Percentiles rank a stretch among this genome's conserved stretches.
Evolutionary conservation across 2,797 vertebrate species (phyloP).

Genomic region (Aphelocoma californica): DNA sequence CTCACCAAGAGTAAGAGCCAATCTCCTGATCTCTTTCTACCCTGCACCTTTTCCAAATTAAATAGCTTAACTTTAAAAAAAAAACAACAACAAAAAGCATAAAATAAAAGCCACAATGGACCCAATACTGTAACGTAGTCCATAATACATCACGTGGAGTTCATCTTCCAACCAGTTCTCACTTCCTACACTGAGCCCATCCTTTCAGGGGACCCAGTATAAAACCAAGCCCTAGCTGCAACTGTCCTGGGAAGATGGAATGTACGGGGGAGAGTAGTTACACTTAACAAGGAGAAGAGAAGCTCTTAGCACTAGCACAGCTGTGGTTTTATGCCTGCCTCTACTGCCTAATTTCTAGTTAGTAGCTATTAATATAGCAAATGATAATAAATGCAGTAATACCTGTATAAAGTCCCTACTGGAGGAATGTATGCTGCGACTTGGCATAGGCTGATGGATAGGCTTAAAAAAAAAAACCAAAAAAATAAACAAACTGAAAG

Average conservation of each 20-base stretch:
- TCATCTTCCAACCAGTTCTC: constrained; percentile 39
- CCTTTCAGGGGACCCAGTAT: neutral
- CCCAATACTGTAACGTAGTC: constrained; percentile 54
- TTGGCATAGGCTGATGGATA: constrained; percentile 72
- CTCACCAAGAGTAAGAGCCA: constrained; percentile 41
- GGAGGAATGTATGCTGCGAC: constrained; percentile 90
- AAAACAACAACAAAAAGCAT: neutral
- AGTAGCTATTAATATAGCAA: constrained; percentile 76
- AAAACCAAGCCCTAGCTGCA: constrained; percentile 19
- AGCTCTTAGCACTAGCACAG: constrained; percentile 67
- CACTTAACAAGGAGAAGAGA: constrained; percentile 60
- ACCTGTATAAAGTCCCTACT: constrained; percentile 79
- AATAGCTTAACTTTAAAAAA: constrained; percentile 50
- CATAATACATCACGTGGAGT: constrained; percentile 52
- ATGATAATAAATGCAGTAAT: constrained; percentile 70
- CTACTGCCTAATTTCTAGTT: constrained; percentile 72
- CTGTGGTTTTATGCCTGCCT: constrained; percentile 62
- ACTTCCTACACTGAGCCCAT: neutral
- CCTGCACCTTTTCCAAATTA: constrained; percentile 44
- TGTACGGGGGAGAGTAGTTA: constrained; percentile 72
- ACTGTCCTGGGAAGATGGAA: constrained; percentile 77
- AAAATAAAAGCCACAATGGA: constrained; percentile 58
- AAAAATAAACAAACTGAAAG: neutral
- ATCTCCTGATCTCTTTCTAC: constrained; percentile 20
- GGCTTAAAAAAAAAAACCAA: neutral